Evolutionary conservation across 2,113 vertebrate species (phyloP).

Genomic region (Grallaria varia): DNA sequence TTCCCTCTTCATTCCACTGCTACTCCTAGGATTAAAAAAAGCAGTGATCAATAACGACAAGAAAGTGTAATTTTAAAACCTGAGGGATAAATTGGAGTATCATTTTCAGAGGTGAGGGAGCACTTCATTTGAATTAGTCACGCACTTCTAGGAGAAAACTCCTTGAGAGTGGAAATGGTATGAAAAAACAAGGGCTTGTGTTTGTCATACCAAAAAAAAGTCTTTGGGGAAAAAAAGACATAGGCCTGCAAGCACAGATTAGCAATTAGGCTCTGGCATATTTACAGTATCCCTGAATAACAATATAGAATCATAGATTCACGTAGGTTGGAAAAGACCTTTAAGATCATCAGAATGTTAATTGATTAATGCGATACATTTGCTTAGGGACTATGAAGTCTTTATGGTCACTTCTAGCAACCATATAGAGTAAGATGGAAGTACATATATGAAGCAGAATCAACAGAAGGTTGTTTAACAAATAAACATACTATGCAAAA

Average conservation of each 20-base stretch:
- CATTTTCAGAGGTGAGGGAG: background rate
- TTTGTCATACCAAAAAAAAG: background rate
- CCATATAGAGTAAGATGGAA: background rate
- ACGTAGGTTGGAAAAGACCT: background rate
- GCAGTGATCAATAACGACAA: background rate
- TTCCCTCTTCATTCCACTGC: background rate
- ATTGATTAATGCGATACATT: rapidly evolving
- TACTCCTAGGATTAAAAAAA: background rate
- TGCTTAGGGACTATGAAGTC: background rate
- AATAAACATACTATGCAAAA: background rate
- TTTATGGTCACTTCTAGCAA: background rate
- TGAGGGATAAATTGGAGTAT: background rate
- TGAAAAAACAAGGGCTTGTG: background rate
- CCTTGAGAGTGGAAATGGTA: background rate
- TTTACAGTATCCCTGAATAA: background rate
- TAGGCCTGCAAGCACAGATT: background rate
- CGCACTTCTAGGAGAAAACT: background rate
- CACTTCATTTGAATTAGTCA: background rate
- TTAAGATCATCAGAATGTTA: background rate
- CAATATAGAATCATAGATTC: background rate
- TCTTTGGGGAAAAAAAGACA: background rate
- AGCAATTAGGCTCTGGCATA: background rate
- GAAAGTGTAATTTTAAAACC: background rate
- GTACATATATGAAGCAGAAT: background rate
- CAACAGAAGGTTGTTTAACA: background rate